Evolutionary conservation across 2,113 vertebrate genomes (phyloP), one percentile per base, ranked within the genome.

Genomic region (Alethe diademata): DNA sequence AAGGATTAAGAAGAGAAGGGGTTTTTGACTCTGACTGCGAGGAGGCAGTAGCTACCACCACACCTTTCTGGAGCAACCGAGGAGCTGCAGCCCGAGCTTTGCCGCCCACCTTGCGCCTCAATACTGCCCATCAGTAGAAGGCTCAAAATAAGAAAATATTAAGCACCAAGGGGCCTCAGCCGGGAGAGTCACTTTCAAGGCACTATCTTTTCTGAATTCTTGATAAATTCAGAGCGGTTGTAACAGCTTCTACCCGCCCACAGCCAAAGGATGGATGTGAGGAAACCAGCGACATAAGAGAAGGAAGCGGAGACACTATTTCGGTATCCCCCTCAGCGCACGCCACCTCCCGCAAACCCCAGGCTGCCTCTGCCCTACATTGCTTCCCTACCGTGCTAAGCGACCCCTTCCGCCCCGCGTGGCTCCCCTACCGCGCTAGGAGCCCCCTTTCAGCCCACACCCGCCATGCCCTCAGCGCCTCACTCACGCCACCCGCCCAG

Each of bases 361-460:
- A 15, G 4, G 11, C 40, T 17, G 4, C 8, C 48, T 2, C 38
- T 3, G 10, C 20, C 28, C 45, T 8, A 12, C 29, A 2, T 1
- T 2, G 9, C 24, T 9, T 12, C 31, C 61, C 54, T n/a, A 10
- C 35, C 29, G 14, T 4, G 3, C 40, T 7, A 23, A n/a, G 4
- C 1, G 6, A n/a, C 51, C 43, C 23, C 7, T 11, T 12, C 7
- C 22, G 4, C 33, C 54, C 60, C 8, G 7, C 14, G 6, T 0
- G 1, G 14, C 19, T 10, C 3, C 25, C 45, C 42, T 5, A 8
- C 43, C 6, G 9, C 0, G 4, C n/a, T 3, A 11, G 22, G 3
- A 3, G 8, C 3, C 9, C 31, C 6, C 1, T 2, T 8, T 5
- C 1, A 1, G 1, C 48, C 40, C 48, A 4, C 36, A 22, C 31